phyloP scores from a whole-genome alignment of 2,888 invertebrate genomes.

The Ophion ellenae region DNA sequence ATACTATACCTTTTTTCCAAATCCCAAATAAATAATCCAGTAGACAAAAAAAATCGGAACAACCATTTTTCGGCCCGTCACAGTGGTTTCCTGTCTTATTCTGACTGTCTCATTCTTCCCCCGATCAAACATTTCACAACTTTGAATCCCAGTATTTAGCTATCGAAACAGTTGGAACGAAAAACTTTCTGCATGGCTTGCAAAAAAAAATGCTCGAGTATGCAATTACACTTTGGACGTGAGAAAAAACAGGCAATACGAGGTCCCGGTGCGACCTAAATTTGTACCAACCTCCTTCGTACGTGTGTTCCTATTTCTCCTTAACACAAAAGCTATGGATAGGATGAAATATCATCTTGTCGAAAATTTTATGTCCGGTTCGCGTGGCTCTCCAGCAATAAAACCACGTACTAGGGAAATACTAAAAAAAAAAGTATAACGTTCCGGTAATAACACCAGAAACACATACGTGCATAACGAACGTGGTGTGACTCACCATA shows the following conservation, averaged over 20 bases:
- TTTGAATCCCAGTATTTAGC: too few species aligned
- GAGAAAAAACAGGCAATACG: not conserved
- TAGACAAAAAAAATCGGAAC: too few species aligned
- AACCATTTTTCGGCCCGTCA: too few species aligned
- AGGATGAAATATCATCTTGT: not conserved
- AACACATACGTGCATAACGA: not conserved
- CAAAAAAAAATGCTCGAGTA: too few species aligned
- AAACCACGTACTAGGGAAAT: not conserved
- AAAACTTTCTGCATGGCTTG: too few species aligned
- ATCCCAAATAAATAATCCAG: too few species aligned
- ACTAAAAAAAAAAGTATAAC: not conserved
- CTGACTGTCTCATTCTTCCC: too few species aligned
- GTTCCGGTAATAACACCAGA: not conserved
- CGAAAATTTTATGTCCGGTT: constrained; percentile 5
- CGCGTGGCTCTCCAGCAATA: not conserved
- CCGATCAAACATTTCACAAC: too few species aligned
- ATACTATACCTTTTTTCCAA: too few species aligned
- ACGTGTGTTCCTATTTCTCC: not conserved
- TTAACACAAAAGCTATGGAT: not conserved
- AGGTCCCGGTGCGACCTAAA: not conserved
- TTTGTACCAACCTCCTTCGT: not conserved
- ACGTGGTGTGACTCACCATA: not conserved
- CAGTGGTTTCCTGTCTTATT: too few species aligned
- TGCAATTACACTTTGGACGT: too few species aligned
- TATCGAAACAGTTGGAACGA: too few species aligned